Base-by-base conservation (phyloP, 2,113 vertebrate genomes). In the Acinonyx jubatus region DNA sequence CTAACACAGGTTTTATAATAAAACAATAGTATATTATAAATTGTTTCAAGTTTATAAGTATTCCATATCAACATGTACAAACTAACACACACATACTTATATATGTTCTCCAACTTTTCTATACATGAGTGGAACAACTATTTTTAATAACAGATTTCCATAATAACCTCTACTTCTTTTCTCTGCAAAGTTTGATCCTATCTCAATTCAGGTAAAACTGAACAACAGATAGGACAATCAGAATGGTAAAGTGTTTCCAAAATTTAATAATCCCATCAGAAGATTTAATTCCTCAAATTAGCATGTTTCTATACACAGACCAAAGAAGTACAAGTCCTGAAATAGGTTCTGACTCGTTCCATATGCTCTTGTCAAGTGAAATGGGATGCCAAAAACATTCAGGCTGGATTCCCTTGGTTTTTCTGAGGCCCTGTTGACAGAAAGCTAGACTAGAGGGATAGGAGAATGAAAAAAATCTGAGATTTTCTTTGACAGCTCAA, bases 301-400 rank as follows among this genome's bases (percentile, higher is more conserved):
- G 12, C 73, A 66, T 27, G 45, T 33, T 95, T 94, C 66, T 63
- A n/a, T 11, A 92, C 14, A 69, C 68, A 94, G 36, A 89, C 23
- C 57, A 94, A 90, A 94, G 29, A 90, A 74, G 63, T 15, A 5
- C 19, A 52, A 82, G 87, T 82, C 55, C 85, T 74, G 12, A 95
- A 80, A 92, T 88, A 10, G 57, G 45, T 68, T 82, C 66, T 82
- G 96, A 94, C 71, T 97, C 0, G 11, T 50, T 68, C 76, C 94
- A 71, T 83, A 85, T 97, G 96, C 23, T 95, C 65, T 57, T 97
- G 81, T 97, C 93, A 93, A 92, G 73, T 57, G 66, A 73, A 96
- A 91, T 36, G 38, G 27, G 57, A 90, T 9, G 45, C 27, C 79
- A 81, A 73, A 36, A 88, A 71, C 7, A 91, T 33, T n/a, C 65